These are phyloP conservation scores for Palythoa caribaeorum DNA, from an alignment of 92 coral and sea anemone species.

Conservation along the genomic window DNA sequence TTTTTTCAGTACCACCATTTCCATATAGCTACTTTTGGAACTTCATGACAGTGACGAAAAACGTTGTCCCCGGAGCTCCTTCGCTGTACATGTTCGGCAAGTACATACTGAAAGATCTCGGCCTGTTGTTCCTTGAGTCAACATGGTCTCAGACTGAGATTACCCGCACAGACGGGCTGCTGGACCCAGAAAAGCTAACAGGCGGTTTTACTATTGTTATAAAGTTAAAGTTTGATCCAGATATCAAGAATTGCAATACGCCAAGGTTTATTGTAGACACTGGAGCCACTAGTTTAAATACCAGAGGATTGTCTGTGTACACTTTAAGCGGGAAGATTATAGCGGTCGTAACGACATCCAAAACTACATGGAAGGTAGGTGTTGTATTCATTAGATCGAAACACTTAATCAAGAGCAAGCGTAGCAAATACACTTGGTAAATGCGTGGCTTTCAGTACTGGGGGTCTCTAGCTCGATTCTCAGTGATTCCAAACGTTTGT, in stretches of 20 bases:
- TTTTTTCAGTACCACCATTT: constrained; percentile 75
- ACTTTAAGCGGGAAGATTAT: constrained; percentile 66
- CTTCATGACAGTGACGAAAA: constrained; percentile 73
- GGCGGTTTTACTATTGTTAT: constrained; percentile 87
- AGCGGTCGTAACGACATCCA: constrained; percentile 73
- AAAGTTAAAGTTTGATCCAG: constrained; percentile 80
- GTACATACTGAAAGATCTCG: constrained; percentile 76
- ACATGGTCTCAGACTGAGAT: constrained; percentile 79
- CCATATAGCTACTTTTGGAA: constrained; percentile 97
- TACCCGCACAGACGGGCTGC: constrained; percentile 69
- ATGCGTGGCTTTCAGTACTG: too few species aligned
- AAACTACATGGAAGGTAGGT: constrained; percentile 79
- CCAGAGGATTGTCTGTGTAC: constrained; percentile 86
- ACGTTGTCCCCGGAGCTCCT: constrained; percentile 81
- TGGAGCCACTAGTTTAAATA: constrained; percentile 79
- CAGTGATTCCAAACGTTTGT: too few species aligned
- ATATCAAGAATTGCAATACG: constrained; percentile 59
- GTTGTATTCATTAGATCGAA: too few species aligned
- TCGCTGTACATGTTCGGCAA: constrained; percentile 76
- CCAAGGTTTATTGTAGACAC: constrained; percentile 89
- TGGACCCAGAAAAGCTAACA: constrained; percentile 76
- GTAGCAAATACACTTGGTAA: too few species aligned
- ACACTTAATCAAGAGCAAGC: too few species aligned
- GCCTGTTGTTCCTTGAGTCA: constrained; percentile 69
- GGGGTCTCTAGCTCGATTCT: too few species aligned